Evolutionary conservation across 2,888 invertebrate genomes (phyloP).

Genomic region (Apoderus coryli): DNA sequence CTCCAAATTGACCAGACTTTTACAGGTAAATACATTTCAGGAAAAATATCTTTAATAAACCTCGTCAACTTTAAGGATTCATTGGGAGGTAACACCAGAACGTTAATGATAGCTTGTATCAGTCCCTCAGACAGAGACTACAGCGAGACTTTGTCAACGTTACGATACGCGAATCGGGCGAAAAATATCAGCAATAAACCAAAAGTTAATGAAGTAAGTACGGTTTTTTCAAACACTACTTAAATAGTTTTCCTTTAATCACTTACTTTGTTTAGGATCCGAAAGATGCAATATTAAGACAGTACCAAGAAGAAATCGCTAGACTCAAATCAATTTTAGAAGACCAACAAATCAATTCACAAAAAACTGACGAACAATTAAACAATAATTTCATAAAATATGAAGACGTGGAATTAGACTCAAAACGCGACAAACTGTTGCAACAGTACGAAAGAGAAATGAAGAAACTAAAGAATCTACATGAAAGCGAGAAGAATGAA

Average conservation of each 20-base stretch:
- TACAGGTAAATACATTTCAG: conserved; percentile 38
- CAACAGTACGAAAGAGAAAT: conserved; percentile 40
- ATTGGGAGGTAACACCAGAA: conserved; percentile 76
- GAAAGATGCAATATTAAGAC: conserved; percentile 70
- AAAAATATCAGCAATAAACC: conserved; percentile 80
- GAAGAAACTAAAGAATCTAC: conserved; percentile 30
- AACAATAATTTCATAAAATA: conserved; percentile 18
- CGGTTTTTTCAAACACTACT: no score
- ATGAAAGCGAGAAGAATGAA: conserved; percentile 31
- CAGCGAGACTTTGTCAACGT: conserved; percentile 68
- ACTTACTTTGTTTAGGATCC: conserved; percentile 63
- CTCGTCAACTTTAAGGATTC: conserved; percentile 46
- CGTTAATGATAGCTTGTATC: conserved; percentile 75
- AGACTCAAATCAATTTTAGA: conserved; percentile 47
- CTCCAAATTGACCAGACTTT: conserved; percentile 66
- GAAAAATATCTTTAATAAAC: conserved; percentile 3
- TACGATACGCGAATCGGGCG: conserved; percentile 72
- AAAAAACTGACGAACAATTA: conserved; percentile 19
- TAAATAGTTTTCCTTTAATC: no score
- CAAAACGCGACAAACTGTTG: conserved; percentile 30
- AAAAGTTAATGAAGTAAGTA: conserved; percentile 57
- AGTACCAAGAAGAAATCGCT: conserved; percentile 75
- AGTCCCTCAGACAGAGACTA: conserved; percentile 73
- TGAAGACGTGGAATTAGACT: conserved; percentile 21
- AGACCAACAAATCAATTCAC: conserved; percentile 18